Evolutionary conservation across 2,113 vertebrate genomes (phyloP), one percentile per base, ranked within the genome.

Genomic region (Petromus typicus): DNA sequence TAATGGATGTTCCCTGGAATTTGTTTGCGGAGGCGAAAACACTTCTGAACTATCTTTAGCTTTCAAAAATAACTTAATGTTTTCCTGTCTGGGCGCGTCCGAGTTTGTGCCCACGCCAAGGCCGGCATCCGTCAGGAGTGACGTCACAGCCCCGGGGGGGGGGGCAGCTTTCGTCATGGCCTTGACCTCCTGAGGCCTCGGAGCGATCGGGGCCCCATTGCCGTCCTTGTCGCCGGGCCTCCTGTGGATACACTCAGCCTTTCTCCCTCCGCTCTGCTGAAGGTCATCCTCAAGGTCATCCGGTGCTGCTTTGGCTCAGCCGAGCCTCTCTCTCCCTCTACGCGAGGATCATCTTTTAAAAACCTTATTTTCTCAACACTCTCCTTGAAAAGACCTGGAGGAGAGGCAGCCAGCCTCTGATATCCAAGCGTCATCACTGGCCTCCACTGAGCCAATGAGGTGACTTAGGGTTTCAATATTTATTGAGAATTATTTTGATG

Each of bases 211-310:
- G 3, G 14, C 0, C 4, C 7, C n/a, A n/a, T 27, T 25, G 18
- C 0, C 12, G 3, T 14, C 7, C 7, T 0, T 34, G 63, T 14
- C 7, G 12, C 0, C 3, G 12, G 48, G 1, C 2, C 23, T 1
- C 5, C 0, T 7, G 16, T 3, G 20, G 43, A 64, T 3, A 0
- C 3, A 17, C 1, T 0, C 0, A 13, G 32, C 20, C 23, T 1
- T 45, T 11, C 17, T 40, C 23, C 25, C 23, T 5, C 18, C 16
- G 5, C 8, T 69, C 30, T 17, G 48, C 4, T 18, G 23, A 6
- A 22, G 14, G 12, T 5, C 16, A 32, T 20, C 73, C 16, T 17
- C 5, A n/a, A 1, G 10, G 45, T 7, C 4, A 8, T 20, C 18
- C 34, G 25, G 25, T 2, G 37, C 3, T 14, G 0, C 23, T 1